Evolutionary conservation across 2,888 invertebrate species (phyloP).

Genomic region (Drosophila basisetae): DNA sequence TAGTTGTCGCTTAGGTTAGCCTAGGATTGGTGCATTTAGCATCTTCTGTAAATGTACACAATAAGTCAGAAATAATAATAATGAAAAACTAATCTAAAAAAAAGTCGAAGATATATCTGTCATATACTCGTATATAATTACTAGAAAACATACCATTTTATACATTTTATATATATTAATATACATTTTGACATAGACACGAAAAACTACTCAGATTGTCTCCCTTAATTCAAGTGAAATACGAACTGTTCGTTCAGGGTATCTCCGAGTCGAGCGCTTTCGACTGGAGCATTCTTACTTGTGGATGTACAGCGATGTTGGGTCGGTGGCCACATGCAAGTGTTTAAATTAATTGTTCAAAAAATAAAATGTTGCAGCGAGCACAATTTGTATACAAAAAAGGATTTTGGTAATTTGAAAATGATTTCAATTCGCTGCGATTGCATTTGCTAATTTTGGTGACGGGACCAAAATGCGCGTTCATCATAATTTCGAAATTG

Average conservation of each 20-base stretch:
- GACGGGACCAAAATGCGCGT: slow-evolving; percentile 30
- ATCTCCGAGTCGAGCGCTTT: not conserved
- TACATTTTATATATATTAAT: not conserved
- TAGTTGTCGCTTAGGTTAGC: not conserved
- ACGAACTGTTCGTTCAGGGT: not conserved
- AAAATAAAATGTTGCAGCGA: not conserved
- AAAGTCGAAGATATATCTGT: not conserved
- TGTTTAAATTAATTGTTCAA: not conserved
- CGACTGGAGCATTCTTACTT: not conserved
- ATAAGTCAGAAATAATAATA: not conserved
- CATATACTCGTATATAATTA: not conserved
- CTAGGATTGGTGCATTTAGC: not conserved
- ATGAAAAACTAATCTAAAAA: not conserved
- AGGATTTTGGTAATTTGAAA: not conserved
- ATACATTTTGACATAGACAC: not conserved
- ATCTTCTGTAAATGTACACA: not conserved
- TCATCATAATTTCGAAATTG: slow-evolving; percentile 58
- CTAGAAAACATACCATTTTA: not conserved
- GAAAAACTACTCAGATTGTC: not conserved
- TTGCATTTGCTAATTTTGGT: slow-evolving; percentile 29
- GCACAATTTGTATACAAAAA: not conserved
- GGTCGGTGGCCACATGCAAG: not conserved
- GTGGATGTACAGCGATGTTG: not conserved
- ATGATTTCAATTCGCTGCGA: slow-evolving; percentile 19
- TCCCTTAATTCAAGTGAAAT: not conserved